Conservation (phyloP, 2,113 vertebrate species). For the Hypanus sabinus region DNA sequence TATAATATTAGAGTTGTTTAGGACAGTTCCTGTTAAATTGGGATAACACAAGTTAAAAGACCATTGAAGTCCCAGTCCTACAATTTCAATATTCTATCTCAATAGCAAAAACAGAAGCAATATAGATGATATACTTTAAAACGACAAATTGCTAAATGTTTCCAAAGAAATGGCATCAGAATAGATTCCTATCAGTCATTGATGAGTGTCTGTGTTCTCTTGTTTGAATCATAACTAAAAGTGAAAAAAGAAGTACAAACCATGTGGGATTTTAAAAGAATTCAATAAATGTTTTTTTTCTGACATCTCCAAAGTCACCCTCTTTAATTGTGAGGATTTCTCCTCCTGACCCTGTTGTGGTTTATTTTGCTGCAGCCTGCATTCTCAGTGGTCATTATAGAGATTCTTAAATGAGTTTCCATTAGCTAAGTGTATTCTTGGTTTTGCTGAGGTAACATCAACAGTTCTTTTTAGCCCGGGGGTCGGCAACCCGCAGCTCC, state of each 20-base stretch:
- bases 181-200: neutral
- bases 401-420: neutral
- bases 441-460: neutral
- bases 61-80: neutral
- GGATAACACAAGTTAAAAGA: neutral
- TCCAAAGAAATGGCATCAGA: neutral
- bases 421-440: neutral
- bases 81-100: neutral
- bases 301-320: neutral
- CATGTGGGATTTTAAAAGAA: neutral
- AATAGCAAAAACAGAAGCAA: neutral
- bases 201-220: no score
- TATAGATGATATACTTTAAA: neutral
- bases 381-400: neutral
- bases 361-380: neutral
- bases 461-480: neutral
- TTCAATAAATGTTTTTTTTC: neutral
- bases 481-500: no score
- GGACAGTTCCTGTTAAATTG: neutral
- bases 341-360: neutral
- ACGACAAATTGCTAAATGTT: no score
- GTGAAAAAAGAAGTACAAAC: neutral
- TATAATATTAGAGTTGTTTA: neutral
- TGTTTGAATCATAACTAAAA: neutral
- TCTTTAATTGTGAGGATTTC: neutral